Percentiles rank a stretch among this genome's conserved stretches.
phyloP scores from a whole-genome alignment of 2,113 vertebrate genomes.

The Apeltes quadracus region DNA sequence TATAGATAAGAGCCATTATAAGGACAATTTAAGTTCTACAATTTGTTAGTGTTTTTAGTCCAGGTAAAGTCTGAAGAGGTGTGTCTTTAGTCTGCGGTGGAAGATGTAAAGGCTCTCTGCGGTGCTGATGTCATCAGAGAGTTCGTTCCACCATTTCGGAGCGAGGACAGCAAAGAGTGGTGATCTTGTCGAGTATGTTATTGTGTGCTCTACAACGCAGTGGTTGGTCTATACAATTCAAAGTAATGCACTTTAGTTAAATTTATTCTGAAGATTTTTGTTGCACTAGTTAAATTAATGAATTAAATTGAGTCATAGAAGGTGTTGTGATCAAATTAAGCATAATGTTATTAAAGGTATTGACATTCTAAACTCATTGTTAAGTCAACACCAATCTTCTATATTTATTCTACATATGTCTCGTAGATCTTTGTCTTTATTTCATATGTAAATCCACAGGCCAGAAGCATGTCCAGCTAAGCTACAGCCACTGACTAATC shows the following conservation, averaged over 20 bases:
- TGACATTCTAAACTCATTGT: not conserved
- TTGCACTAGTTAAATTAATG: not conserved
- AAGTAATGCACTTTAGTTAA: not conserved
- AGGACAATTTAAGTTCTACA: too few species aligned
- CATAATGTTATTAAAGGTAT: not conserved
- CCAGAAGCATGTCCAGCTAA: constrained; percentile 43
- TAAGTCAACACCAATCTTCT: not conserved
- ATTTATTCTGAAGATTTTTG: not conserved
- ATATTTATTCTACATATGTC: not conserved
- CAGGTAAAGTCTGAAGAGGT: too few species aligned
- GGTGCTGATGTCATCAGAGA: too few species aligned
- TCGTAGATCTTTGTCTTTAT: not conserved
- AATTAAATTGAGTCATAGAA: not conserved
- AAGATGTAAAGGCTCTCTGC: too few species aligned
- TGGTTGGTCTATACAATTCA: constrained; percentile 29
- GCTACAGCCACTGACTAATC: constrained; percentile 61
- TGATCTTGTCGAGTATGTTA: too few species aligned
- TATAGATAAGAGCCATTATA: too few species aligned
- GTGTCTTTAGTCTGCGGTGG: too few species aligned
- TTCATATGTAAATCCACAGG: constrained; percentile 18
- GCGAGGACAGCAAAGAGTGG: too few species aligned
- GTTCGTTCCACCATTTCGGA: too few species aligned
- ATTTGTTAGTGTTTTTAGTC: too few species aligned
- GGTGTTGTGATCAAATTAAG: not conserved
- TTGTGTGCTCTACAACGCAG: constrained; percentile 10